A percentile compares a stretch with the other conserved stretches of the same genome.
phyloP scores from a whole-genome alignment of 2,888 invertebrate species.

The Alsophila aescularia region DNA sequence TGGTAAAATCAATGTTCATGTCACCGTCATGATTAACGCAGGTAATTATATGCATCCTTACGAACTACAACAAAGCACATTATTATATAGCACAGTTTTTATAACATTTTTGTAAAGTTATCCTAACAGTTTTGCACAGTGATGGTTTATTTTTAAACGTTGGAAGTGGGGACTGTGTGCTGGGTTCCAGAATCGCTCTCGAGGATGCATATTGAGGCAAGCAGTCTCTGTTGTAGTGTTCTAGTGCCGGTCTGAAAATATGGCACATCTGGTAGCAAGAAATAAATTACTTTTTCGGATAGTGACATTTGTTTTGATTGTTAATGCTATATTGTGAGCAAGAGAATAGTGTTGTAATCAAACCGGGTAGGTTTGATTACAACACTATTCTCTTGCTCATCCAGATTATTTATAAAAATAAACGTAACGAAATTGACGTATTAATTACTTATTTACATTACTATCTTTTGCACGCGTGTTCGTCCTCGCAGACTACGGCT shows the following conservation, averaged over 20 bases:
- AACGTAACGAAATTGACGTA: no score
- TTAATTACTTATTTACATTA: no score
- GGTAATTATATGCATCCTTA: constrained; percentile 85
- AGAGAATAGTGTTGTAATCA: not conserved
- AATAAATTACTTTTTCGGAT: not conserved
- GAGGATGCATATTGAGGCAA: constrained; percentile 84
- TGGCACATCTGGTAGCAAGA: constrained; percentile 23
- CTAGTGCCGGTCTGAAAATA: constrained; percentile 57
- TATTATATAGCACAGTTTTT: constrained; percentile 52
- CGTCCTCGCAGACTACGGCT: no score
- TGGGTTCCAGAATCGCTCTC: constrained; percentile 64
- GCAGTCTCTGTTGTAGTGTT: constrained; percentile 67
- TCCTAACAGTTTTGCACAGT: constrained; percentile 80
- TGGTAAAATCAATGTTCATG: constrained; percentile 95
- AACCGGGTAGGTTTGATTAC: no score
- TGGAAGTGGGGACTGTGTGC: constrained; percentile 62
- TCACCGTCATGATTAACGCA: constrained; percentile 93
- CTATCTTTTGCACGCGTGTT: no score
- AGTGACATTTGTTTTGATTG: not conserved
- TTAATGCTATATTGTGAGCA: not conserved
- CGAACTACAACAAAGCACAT: constrained; percentile 52
- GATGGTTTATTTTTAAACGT: constrained; percentile 64
- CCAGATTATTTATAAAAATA: no score
- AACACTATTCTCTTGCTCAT: no score
- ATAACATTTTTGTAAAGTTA: constrained; percentile 58